These are phyloP conservation scores for Eugnorisma glareosa DNA, from an alignment of 2,888 invertebrate species.

Conservation along the genomic window DNA sequence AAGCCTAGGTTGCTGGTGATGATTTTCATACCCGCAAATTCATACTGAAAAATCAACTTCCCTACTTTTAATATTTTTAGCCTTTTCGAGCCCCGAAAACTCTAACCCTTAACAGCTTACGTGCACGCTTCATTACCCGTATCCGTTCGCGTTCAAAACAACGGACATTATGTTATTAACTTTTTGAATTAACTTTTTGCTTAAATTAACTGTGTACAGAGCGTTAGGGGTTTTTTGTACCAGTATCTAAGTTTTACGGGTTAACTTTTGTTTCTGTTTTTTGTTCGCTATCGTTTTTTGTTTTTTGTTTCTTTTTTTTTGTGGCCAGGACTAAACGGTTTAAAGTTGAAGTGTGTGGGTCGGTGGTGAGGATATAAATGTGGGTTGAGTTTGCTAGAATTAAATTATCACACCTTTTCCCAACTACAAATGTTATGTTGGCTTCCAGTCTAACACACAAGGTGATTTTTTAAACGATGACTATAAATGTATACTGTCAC, in stretches of 20 bases:
- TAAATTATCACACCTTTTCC: neutral
- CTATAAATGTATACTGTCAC: no score
- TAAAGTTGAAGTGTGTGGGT: neutral
- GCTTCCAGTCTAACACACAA: neutral
- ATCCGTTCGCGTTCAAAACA: conserved; percentile 62
- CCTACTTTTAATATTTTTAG: neutral
- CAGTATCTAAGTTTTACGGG: conserved; percentile 47
- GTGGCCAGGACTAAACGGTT: conserved; percentile 1
- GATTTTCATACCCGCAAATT: no score
- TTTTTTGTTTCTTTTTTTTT: conserved; percentile 11
- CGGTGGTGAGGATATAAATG: neutral
- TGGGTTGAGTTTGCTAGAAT: neutral
- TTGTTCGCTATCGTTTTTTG: conserved; percentile 13
- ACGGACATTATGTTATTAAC: conserved; percentile 66
- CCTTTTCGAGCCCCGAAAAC: neutral
- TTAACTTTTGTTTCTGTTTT: conserved; percentile 36
- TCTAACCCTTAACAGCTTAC: conserved; percentile 60
- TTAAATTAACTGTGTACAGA: conserved; percentile 58
- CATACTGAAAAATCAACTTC: neutral
- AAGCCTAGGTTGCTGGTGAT: no score
- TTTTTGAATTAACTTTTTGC: conserved; percentile 68
- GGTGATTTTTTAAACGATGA: neutral
- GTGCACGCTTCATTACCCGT: conserved; percentile 66
- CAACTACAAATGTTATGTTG: neutral
- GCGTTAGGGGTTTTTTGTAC: conserved; percentile 47